Conservation (phyloP, 2,113 vertebrate genomes). For the Rhizomys pruinosus region DNA sequence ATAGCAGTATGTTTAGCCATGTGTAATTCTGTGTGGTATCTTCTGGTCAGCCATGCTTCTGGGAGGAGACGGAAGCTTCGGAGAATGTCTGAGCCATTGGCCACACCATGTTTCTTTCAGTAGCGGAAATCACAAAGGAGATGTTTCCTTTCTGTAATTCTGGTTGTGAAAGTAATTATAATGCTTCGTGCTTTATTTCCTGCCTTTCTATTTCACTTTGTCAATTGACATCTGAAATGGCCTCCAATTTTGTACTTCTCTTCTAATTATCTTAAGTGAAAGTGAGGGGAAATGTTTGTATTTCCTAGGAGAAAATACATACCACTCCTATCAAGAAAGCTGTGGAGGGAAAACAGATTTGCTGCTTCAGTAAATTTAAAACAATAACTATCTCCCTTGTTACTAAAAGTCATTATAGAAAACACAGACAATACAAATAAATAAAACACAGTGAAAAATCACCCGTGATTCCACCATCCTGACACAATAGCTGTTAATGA, state of each 20-base stretch:
- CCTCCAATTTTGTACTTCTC: constrained; percentile 11
- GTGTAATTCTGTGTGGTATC: background rate
- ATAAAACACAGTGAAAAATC: constrained; percentile 8
- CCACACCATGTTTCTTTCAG: background rate
- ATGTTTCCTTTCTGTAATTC: constrained; percentile 3
- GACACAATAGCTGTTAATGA: background rate
- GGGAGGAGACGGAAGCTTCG: background rate
- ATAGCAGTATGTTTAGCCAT: background rate
- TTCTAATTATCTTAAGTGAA: constrained; percentile 66
- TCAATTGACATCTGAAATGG: constrained; percentile 47
- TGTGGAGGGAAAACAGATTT: constrained; percentile 4
- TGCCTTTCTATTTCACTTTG: constrained; percentile 13
- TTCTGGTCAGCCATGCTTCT: background rate
- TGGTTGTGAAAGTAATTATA: constrained; percentile 52
- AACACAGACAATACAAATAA: background rate
- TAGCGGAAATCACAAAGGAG: constrained; percentile 40
- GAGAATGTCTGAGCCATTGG: background rate
- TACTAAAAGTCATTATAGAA: constrained; percentile 28
- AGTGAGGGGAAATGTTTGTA: constrained; percentile 7
- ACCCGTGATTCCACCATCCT: background rate
- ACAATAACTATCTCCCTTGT: background rate
- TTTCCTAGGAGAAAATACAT: constrained; percentile 3
- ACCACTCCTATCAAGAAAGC: background rate
- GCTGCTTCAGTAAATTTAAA: constrained; percentile 35
- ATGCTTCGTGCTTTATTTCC: background rate